Percentiles rank a stretch among this genome's conserved stretches.
phyloP scores from a whole-genome alignment of 2,113 vertebrate species.

The Myxocyprinus asiaticus region DNA sequence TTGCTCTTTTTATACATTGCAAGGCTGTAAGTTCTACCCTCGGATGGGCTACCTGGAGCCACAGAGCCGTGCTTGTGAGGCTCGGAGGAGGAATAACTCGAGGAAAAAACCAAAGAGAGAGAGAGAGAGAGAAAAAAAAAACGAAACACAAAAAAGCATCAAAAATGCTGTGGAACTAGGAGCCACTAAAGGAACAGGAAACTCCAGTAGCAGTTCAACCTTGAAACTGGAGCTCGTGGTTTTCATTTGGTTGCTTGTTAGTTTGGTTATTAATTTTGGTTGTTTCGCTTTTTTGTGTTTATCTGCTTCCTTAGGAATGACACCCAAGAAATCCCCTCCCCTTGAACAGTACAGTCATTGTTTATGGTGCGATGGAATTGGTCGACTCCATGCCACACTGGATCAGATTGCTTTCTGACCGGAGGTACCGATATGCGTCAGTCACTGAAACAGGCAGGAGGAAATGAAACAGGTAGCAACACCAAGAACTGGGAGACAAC shows the following conservation, averaged over 20 bases:
- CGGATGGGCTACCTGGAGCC: slow-evolving; percentile 82
- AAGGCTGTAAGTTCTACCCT: slow-evolving; percentile 96
- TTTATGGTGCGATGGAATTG: slow-evolving; percentile 26
- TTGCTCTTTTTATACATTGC: slow-evolving; percentile 99
- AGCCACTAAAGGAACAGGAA: slow-evolving; percentile 81
- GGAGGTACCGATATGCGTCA: slow-evolving; percentile 67
- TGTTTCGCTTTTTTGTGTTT: slow-evolving; percentile 76
- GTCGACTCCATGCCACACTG: slow-evolving; percentile 63
- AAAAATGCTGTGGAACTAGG: slow-evolving; percentile 82
- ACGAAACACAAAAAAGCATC: slow-evolving; percentile 63
- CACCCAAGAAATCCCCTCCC: slow-evolving; percentile 71
- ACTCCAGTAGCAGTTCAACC: slow-evolving; percentile 82
- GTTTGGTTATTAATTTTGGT: slow-evolving; percentile 85
- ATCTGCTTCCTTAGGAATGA: slow-evolving; percentile 77
- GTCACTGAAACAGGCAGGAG: slow-evolving; percentile 67
- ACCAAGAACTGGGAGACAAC: slow-evolving; percentile 69
- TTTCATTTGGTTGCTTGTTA: slow-evolving; percentile 78
- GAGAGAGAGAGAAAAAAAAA: slow-evolving; percentile 7
- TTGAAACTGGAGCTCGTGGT: slow-evolving; percentile 80
- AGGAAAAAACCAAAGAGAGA: slow-evolving; percentile 63
- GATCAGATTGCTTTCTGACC: slow-evolving; percentile 65
- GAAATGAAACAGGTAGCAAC: slow-evolving; percentile 74
- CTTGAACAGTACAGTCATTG: slow-evolving; percentile 61
- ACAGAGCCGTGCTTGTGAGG: slow-evolving; percentile 82
- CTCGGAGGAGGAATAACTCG: slow-evolving; percentile 80